Base-by-base conservation (phyloP, 2,113 vertebrate genomes). In the Talpa occidentalis region DNA sequence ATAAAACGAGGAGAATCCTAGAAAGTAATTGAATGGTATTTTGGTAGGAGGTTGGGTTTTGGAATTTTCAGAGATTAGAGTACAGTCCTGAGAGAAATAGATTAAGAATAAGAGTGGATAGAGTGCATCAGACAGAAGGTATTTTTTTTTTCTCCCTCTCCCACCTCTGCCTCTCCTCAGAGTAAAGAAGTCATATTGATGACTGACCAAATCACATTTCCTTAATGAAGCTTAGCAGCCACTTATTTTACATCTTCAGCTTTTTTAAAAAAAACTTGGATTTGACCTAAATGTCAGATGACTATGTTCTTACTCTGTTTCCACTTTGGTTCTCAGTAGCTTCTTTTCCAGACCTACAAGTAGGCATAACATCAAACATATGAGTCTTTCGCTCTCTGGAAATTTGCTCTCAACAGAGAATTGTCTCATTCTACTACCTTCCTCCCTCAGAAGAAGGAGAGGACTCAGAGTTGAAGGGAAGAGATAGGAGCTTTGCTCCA, bases 161-260 rank as follows among this genome's bases (percentile, higher is more conserved):
- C 11, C 16, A 66, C 9, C 30, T 88, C 52, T 89, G 14, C 72
- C 44, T 80, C 10, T 79, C 16, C 26, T 44, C 81, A 49, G 44
- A 15, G 22, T 72, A 77, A 87, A 42, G 10, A 32, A 35, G 8
- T 89, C 16, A 1, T 21, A 69, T 30, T 47, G 64, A 49, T 86
- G 69, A 85, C 54, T 47, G 44, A 85, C 54, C 19, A 86, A 85
- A 66, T 92, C 67, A 77, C 52, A 64, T 42, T 56, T 85, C 62
- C 24, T 10, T 76, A 70, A 35, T 70, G 32, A 88, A 74, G 66
- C 32, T 69, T 85, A 80, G 69, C 22, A 49, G 42, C 24, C 14
- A 67, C 60, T 88, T 85, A 72, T 73, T 92, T 94, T 77, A 94
- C 77, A 66, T 86, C 60, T 92, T 85, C 44, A 80, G 54, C 19